A percentile compares a stretch with the other conserved stretches of the same genome.
phyloP scores from a whole-genome alignment of 1,140 invertebrate genomes.

The Penaeus vannamei region DNA sequence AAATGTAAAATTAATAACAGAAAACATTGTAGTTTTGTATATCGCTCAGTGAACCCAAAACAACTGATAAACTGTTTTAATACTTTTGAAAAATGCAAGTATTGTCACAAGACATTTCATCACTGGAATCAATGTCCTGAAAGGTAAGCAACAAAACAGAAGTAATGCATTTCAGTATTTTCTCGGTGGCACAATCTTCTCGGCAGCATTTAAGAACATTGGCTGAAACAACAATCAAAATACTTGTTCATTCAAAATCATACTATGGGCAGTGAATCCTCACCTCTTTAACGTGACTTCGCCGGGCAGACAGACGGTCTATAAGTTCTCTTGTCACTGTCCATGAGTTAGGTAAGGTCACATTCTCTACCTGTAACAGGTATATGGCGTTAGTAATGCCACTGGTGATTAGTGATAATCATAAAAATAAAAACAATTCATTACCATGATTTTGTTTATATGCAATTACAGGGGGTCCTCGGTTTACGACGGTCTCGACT shows the following conservation, averaged over 20 bases:
- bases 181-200: not conserved
- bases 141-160: not conserved
- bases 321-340: conserved; percentile 55
- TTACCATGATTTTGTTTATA: no score
- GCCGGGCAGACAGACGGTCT: conserved; percentile 44
- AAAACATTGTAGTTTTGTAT: no score
- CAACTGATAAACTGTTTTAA: no score
- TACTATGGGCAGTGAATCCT: not conserved
- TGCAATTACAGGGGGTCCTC: no score
- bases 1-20: no score
- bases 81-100: no score
- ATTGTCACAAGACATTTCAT: not conserved
- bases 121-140: not conserved
- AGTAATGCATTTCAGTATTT: not conserved
- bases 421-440: no score
- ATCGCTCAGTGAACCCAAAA: no score
- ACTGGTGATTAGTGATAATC: no score
- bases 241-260: not conserved
- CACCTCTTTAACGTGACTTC: conserved; percentile 56
- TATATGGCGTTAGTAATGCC: no score
- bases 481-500: no score
- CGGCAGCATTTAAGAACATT: not conserved
- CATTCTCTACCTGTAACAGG: conserved; percentile 57
- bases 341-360: conserved; percentile 62
- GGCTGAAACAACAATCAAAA: not conserved